Conservation (phyloP, 2,113 vertebrate genomes). For the Sinocyclocheilus maitianheensis region DNA sequence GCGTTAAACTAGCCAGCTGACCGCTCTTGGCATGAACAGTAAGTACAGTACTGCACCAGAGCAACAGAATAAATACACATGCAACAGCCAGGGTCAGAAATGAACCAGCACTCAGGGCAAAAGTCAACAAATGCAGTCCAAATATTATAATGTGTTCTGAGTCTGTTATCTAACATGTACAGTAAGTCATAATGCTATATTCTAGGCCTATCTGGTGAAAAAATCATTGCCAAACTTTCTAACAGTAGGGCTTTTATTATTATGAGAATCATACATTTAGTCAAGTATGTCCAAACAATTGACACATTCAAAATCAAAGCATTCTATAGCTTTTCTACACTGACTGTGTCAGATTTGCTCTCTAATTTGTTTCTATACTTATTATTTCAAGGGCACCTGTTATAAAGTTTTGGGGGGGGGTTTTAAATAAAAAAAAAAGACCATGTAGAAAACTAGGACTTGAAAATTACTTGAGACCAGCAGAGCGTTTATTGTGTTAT, state of each 20-base stretch:
- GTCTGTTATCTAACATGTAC: not conserved
- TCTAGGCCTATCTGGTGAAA: not conserved
- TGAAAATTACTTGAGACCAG: not conserved
- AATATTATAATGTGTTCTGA: not conserved
- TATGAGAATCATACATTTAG: not conserved
- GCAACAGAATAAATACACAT: not conserved
- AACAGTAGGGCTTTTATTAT: not conserved
- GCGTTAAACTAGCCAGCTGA: constrained; percentile 16
- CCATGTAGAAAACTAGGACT: not conserved
- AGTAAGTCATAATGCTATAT: not conserved
- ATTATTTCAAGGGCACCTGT: too few relatives aligned
- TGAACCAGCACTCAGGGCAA: not conserved
- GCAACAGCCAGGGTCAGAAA: not conserved
- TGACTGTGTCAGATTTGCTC: too few relatives aligned
- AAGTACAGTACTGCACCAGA: not conserved
- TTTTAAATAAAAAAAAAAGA: too few relatives aligned
- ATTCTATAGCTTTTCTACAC: too few relatives aligned
- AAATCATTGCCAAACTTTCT: not conserved
- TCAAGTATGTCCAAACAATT: not conserved
- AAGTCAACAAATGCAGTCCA: not conserved
- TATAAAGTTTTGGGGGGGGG: too few relatives aligned
- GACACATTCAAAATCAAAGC: too few relatives aligned
- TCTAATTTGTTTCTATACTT: too few relatives aligned
- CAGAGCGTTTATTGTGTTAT: not conserved
- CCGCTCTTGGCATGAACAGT: not conserved